phyloP scores from a whole-genome alignment of 2,113 vertebrate genomes.

The Puma concolor region DNA sequence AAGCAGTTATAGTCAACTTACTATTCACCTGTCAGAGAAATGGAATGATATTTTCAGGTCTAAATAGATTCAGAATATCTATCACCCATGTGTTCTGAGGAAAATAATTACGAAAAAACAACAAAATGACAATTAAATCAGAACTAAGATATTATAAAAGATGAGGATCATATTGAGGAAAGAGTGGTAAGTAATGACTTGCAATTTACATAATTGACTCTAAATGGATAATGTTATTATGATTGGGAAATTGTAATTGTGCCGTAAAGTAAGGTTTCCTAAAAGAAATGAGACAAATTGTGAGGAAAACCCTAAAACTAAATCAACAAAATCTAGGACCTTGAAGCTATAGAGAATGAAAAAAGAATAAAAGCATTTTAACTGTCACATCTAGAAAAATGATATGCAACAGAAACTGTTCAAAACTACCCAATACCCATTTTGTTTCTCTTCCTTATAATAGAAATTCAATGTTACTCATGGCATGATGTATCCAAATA shows the following conservation, averaged over 20 bases:
- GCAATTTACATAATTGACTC: background rate
- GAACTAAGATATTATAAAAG: background rate
- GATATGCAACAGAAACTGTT: background rate
- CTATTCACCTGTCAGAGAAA: background rate
- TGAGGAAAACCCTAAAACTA: background rate
- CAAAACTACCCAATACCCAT: background rate
- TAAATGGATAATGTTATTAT: background rate
- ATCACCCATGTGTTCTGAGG: background rate
- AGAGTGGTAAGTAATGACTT: background rate
- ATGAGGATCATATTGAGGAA: background rate
- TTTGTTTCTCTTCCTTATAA: background rate
- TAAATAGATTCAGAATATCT: background rate
- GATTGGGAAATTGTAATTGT: background rate
- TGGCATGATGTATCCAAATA: background rate
- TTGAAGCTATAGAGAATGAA: background rate
- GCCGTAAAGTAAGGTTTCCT: background rate
- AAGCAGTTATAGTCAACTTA: background rate
- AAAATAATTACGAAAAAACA: conserved; percentile 19
- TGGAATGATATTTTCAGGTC: background rate
- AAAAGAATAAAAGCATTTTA: conserved; percentile 9
- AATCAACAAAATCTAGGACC: background rate
- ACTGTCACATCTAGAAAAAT: background rate
- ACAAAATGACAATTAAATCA: background rate
- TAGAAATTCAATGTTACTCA: background rate
- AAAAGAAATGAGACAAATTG: background rate